Evolutionary conservation across 2,888 invertebrate species (phyloP).

Genomic region (Thymelicus lineola): DNA sequence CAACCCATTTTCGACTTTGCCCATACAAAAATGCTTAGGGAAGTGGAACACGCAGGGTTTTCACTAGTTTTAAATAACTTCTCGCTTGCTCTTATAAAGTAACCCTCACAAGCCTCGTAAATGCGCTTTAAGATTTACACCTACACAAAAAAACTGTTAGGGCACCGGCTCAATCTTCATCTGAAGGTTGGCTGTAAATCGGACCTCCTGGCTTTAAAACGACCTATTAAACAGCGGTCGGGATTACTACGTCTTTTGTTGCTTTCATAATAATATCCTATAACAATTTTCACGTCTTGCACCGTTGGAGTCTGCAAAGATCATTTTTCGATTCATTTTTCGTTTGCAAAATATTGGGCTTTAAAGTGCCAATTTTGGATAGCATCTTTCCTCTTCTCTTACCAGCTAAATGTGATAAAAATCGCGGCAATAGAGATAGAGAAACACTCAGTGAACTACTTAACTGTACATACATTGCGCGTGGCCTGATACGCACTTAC

Average conservation of each 20-base stretch:
- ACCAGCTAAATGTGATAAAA: too few relatives aligned
- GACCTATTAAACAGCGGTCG: slow-evolving; percentile 45
- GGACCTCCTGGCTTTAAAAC: slow-evolving; percentile 57
- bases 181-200: slow-evolving; percentile 62
- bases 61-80: not conserved
- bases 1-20: too few relatives aligned
- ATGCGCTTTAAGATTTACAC: slow-evolving; percentile 76
- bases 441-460: too few relatives aligned
- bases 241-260: slow-evolving; percentile 22
- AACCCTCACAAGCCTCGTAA: slow-evolving; percentile 63
- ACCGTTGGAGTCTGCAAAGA: not conserved
- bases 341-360: too few relatives aligned
- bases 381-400: too few relatives aligned
- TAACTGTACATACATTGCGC: too few relatives aligned
- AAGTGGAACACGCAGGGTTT: too few relatives aligned
- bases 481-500: too few relatives aligned
- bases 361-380: too few relatives aligned
- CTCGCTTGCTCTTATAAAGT: slow-evolving; percentile 52
- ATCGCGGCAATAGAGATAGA: too few relatives aligned
- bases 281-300: not conserved
- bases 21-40: too few relatives aligned
- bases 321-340: too few relatives aligned
- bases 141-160: slow-evolving; percentile 83
- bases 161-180: slow-evolving; percentile 68
- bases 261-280: slow-evolving; percentile 6